Percentiles rank a stretch among this genome's conserved stretches.
Evolutionary conservation across 2,797 vertebrate genomes (phyloP).

Genomic region (Oophaga sylvatica): DNA sequence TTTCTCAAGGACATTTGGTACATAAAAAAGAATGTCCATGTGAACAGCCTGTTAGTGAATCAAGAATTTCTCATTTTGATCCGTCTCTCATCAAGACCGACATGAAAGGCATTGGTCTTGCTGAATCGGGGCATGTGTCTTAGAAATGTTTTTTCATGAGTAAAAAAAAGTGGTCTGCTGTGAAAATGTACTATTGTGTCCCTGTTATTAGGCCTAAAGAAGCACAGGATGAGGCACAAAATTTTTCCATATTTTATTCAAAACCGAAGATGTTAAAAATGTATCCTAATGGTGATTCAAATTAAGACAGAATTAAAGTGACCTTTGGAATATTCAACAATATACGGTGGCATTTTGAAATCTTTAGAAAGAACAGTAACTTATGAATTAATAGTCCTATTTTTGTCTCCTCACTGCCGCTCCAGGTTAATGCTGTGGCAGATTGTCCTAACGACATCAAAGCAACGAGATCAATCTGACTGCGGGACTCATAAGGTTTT

Average conservation of each 20-base stretch:
- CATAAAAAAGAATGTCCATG: too few relatives aligned
- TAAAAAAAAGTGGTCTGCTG: not conserved
- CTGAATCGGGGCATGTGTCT: too few relatives aligned
- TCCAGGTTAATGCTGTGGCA: slow-evolving; percentile 13
- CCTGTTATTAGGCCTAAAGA: not conserved
- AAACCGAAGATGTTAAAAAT: not conserved
- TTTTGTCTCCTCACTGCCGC: not conserved
- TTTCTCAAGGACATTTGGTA: too few relatives aligned
- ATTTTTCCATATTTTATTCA: not conserved
- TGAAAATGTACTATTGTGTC: not conserved
- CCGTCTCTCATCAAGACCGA: too few relatives aligned
- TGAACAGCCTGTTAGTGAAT: too few relatives aligned
- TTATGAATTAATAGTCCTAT: slow-evolving; percentile 24
- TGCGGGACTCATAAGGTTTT: slow-evolving; percentile 20
- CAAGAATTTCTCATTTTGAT: too few relatives aligned
- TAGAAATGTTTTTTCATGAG: too few relatives aligned
- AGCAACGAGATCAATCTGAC: slow-evolving; percentile 28
- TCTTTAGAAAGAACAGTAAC: slow-evolving; percentile 28
- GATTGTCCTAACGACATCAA: slow-evolving; percentile 36
- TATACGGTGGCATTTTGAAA: not conserved
- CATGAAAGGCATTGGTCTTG: too few relatives aligned
- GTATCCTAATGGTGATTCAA: not conserved
- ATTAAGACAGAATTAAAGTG: slow-evolving; percentile 4
- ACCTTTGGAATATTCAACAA: slow-evolving; percentile 30
- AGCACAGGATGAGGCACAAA: not conserved